These are phyloP conservation scores for Lophochroa leadbeateri DNA, from an alignment of 2,113 vertebrate genomes.

Conservation along the genomic window DNA sequence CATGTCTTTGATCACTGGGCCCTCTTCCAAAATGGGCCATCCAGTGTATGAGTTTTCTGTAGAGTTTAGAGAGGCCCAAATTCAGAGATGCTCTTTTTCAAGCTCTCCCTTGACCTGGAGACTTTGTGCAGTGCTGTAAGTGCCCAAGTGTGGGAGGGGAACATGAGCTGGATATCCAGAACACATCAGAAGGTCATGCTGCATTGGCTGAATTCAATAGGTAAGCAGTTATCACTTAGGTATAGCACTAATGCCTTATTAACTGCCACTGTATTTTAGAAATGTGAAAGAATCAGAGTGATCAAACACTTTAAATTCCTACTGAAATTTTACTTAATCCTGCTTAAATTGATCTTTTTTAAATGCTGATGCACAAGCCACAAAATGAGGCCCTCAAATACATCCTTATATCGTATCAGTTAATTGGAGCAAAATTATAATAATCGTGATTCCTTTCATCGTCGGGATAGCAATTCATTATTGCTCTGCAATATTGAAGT, in stretches of 20 bases:
- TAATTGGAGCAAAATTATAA: slow-evolving; percentile 60
- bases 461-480: slow-evolving; percentile 16
- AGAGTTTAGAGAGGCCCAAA: background rate
- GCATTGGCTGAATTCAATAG: background rate
- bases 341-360: slow-evolving; percentile 44
- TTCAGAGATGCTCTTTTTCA: background rate
- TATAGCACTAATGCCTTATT: background rate
- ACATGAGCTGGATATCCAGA: background rate
- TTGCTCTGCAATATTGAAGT: slow-evolving; percentile 13
- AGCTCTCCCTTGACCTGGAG: background rate
- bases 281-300: background rate
- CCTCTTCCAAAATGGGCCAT: background rate
- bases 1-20: background rate
- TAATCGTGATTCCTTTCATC: slow-evolving; percentile 32
- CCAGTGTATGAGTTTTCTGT: background rate
- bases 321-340: slow-evolving; percentile 32
- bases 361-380: slow-evolving; percentile 54
- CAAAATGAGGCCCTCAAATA: slow-evolving; percentile 44
- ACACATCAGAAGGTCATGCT: background rate
- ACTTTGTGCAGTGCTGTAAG: background rate
- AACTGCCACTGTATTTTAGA: background rate
- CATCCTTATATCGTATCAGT: slow-evolving; percentile 33
- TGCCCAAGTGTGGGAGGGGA: too few species aligned
- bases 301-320: background rate
- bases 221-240: background rate